phyloP scores from a whole-genome alignment of 2,113 vertebrate species.

The Dromiciops gliroides region DNA sequence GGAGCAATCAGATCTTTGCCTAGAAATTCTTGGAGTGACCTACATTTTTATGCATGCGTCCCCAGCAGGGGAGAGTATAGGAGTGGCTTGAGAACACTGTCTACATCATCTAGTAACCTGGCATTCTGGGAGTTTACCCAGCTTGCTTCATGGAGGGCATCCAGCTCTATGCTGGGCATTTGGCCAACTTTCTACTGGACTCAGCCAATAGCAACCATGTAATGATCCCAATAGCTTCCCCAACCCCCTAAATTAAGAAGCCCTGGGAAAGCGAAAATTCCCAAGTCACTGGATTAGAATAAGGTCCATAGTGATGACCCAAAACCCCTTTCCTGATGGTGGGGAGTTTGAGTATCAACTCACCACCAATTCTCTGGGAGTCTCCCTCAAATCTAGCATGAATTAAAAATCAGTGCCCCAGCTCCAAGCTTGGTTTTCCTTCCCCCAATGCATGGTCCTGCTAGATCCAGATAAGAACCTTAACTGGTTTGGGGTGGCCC shows the following conservation, averaged over 20 bases:
- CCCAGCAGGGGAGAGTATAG: neutral
- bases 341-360: neutral
- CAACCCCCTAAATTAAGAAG: neutral
- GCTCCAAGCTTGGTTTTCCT: neutral
- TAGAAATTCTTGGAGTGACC: constrained; percentile 4
- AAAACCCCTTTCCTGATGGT: neutral
- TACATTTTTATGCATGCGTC: neutral
- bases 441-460: neutral
- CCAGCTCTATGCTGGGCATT: constrained; percentile 6
- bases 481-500: neutral
- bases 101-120: constrained; percentile 1
- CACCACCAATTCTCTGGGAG: neutral
- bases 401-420: neutral
- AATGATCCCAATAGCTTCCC: neutral
- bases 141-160: constrained; percentile 8
- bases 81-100: neutral
- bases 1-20: constrained; percentile 33
- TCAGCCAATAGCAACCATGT: neutral
- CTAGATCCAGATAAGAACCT: neutral
- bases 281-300: neutral
- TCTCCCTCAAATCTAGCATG: neutral
- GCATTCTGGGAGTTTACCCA: neutral
- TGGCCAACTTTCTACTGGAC: constrained; percentile 21
- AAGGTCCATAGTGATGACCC: neutral
- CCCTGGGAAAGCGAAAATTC: neutral